A percentile compares a stretch with the other conserved stretches of the same genome.
Conservation (phyloP, 2,888 invertebrate species). For the Acrocyrtus sp. region DNA sequence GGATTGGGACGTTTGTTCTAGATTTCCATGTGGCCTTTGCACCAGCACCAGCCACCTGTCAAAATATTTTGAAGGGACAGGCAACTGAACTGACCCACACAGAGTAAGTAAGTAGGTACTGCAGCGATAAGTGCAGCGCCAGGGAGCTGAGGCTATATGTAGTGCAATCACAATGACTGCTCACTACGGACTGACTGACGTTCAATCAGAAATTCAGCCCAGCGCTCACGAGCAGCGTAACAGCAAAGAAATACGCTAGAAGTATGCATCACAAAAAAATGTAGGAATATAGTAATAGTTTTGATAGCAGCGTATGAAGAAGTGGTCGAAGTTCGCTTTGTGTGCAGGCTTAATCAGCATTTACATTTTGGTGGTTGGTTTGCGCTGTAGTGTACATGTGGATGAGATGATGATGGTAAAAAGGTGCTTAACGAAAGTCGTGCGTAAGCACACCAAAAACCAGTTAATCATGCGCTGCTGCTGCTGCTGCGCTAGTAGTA, state of each 20-base stretch:
- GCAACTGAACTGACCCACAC: neutral
- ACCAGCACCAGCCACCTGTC: too few relatives aligned
- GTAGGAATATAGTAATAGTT: too few relatives aligned
- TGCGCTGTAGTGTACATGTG: neutral
- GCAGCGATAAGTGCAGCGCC: neutral
- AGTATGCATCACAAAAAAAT: too few relatives aligned
- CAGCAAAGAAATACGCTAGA: too few relatives aligned
- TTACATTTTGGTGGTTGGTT: too few relatives aligned
- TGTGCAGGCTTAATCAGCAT: neutral
- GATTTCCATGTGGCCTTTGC: too few relatives aligned
- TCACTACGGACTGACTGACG: neutral
- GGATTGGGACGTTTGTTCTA: too few relatives aligned
- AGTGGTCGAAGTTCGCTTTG: neutral
- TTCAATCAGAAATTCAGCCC: neutral
- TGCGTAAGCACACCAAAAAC: slow-evolving; percentile 28
- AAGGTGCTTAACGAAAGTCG: slow-evolving; percentile 25
- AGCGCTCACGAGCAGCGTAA: neutral
- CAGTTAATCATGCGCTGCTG: slow-evolving; percentile 4
- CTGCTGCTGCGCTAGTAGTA: neutral
- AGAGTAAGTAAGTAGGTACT: neutral
- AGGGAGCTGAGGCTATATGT: neutral
- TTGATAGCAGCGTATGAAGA: too few relatives aligned
- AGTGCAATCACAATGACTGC: neutral
- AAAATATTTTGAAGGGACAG: too few relatives aligned
- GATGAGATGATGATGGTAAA: slow-evolving; percentile 13